Base-by-base conservation (phyloP, 2,797 vertebrate genomes). In the Enteromius paludinosus region DNA sequence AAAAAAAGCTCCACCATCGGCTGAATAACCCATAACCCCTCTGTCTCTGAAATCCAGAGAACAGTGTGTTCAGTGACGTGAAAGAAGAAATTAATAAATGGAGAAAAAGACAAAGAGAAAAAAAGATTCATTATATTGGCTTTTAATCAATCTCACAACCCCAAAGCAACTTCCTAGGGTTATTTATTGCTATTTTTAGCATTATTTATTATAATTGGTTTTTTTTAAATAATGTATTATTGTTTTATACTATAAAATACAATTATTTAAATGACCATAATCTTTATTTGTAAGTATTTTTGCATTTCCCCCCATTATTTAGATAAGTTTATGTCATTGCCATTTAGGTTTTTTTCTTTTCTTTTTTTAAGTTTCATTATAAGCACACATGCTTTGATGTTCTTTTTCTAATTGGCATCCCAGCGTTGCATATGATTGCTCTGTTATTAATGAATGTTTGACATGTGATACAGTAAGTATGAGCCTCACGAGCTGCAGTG, bases 381-480 rank as follows among this genome's bases (percentile, higher is more conserved):
- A 28, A 28, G 59, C 62, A 68, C 49, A 28, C 10, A 69, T 59
- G 66, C 23, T 61, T 20, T 59, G 14, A 15, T 33, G 41, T 35
- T 17, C 10, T 6, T 28, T 56, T 15, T 41, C 12, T 41, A 18
- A 14, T 43, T 56, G 49, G 15, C 33, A 74, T 56, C 33, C 52
- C 78, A 59, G 35, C n/a, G 6, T 52, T 52, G 8, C 56, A 45
- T 7, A 30, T 5, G 28, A 72, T 25, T 45, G 18, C 35, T 28
- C 11, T 61, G 18, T 61, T 73, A 64, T 49, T 64, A 81, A 81
- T 62, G 14, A 72, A 62, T 72, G 41, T 25, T 72, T 23, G 68
- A 80, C 52, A 71, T 28, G 5, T 59, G 14, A 49, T 49, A 81
- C 41, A 73, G 56, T 64, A 38, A 62, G 15, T 12, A 54, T 28